Base-by-base conservation (phyloP, 2,797 vertebrate genomes). In the Coreius guichenoti region DNA sequence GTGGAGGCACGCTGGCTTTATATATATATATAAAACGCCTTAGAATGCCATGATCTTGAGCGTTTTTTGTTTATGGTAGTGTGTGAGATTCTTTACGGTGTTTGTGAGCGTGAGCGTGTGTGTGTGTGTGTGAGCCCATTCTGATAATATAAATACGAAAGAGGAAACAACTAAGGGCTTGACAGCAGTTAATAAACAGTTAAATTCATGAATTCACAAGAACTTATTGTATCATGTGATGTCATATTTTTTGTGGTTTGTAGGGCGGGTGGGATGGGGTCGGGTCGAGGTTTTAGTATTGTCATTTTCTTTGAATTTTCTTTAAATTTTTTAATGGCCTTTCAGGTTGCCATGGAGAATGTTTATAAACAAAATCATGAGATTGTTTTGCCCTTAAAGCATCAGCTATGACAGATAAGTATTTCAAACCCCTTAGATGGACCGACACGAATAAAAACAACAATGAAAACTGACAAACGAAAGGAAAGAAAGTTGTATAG, bases 341-440 rank as follows among this genome's bases (percentile, higher is more conserved):
- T 94, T 89, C 91, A 91, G 89, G 86, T 93, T 94, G 93, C 94
- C 93, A 95, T 95, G 93, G 93, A 93, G 93, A 95, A 94, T 95
- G 94, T 94, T 95, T 93, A 87, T 90, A 89, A 91, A 91, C 67
- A 88, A 56, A 93, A 91, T 92, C 91, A 91, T 90, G 88, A 94
- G 91, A 93, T 92, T 87, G 90, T 82, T 73, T 90, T 77, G 75
- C 81, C 88, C 90, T 86, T 67, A 58, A 80, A 90, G 90, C 91
- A 91, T 92, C 92, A 90, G 88, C 85, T 93, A 89, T 89, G 90
- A 92, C 92, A 91, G 92, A 93, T 86, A 92, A 90, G 78, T 84
- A 79, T 86, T 86, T 84, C 80, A 93, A 91, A 91, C 92, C 88
- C 17, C 85, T 49, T 87, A 58, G 89, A 88, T 91, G 78, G 91